phyloP scores from a whole-genome alignment of 2,888 invertebrate species.

The Melanchra persicariae region DNA sequence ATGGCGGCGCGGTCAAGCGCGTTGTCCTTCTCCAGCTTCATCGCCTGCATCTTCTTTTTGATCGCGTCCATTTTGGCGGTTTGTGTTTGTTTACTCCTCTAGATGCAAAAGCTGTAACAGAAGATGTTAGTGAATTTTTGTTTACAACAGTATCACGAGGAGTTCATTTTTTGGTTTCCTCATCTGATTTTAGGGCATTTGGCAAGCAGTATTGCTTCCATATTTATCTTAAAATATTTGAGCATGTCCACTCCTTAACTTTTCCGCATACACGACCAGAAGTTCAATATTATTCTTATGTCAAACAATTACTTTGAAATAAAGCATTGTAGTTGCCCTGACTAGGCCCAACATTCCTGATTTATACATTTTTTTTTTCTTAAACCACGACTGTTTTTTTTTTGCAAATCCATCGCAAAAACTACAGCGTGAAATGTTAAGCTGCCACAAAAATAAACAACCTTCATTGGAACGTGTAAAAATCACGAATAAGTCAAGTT shows the following conservation, averaged over 20 bases:
- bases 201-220: background rate
- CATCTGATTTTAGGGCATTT: background rate
- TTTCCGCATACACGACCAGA: background rate
- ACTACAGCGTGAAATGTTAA: conserved; percentile 2
- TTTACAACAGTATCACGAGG: background rate
- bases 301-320: conserved; percentile 1
- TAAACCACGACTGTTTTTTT: conserved; percentile 23
- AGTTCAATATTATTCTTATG: background rate
- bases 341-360: background rate
- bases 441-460: conserved; percentile 34
- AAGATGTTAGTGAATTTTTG: conserved; percentile 11
- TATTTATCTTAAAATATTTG: background rate
- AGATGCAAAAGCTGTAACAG: conserved; percentile 80
- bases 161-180: background rate
- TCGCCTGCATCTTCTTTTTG: conserved; percentile 99
- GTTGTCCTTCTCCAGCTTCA: conserved; percentile 99
- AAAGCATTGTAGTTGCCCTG: background rate
- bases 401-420: conserved; percentile 5
- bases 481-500: conserved; percentile 46
- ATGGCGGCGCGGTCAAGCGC: conserved; percentile 99
- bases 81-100: conserved; percentile 85
- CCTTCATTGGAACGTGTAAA: conserved; percentile 37
- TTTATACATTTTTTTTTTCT: conserved; percentile 1
- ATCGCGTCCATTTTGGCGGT: conserved; percentile 99
- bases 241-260: background rate